phyloP scores from a whole-genome alignment of 1,140 invertebrate genomes.

The Lethocerus indicus region DNA sequence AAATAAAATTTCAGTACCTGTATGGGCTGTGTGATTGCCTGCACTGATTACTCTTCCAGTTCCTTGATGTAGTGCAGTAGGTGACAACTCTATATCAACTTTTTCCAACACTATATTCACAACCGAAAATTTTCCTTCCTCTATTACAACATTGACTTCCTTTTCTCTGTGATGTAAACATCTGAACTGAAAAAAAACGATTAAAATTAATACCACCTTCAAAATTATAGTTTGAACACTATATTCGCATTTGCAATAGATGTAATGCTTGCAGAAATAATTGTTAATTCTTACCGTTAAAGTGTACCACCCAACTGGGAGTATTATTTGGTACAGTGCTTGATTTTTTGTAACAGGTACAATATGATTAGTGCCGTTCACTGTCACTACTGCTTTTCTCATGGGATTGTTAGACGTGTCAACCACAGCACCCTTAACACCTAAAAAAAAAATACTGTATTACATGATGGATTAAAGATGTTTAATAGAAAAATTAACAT shows the following conservation, averaged over 20 bases:
- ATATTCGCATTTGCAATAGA: not conserved
- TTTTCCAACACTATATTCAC: conserved; percentile 21
- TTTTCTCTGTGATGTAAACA: conserved; percentile 10
- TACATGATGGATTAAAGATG: not conserved
- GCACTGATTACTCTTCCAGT: conserved; percentile 5
- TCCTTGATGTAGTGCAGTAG: not conserved
- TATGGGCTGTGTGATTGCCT: conserved; percentile 1
- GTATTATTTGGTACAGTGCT: conserved; percentile 47
- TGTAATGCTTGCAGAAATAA: no score
- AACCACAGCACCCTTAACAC: conserved; percentile 52
- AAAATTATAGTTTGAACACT: not conserved
- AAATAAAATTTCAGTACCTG: not conserved
- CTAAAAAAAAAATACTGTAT: conserved; percentile 23
- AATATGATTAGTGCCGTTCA: conserved; percentile 34
- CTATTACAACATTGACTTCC: conserved; percentile 5
- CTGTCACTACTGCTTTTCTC: conserved; percentile 44
- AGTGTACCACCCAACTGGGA: conserved; percentile 42
- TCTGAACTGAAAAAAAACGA: conserved; percentile 5
- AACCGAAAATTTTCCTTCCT: conserved; percentile 22
- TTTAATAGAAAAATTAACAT: no score
- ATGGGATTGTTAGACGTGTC: conserved; percentile 43
- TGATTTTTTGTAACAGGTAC: conserved; percentile 44
- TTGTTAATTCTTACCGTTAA: conserved; percentile 29
- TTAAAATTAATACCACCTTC: not conserved
- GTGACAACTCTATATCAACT: conserved; percentile 5